Percentiles rank a stretch among this genome's conserved stretches.
These are phyloP conservation scores for Cololabis saira DNA, from an alignment of 2,113 vertebrate genomes.

Conservation along the genomic window DNA sequence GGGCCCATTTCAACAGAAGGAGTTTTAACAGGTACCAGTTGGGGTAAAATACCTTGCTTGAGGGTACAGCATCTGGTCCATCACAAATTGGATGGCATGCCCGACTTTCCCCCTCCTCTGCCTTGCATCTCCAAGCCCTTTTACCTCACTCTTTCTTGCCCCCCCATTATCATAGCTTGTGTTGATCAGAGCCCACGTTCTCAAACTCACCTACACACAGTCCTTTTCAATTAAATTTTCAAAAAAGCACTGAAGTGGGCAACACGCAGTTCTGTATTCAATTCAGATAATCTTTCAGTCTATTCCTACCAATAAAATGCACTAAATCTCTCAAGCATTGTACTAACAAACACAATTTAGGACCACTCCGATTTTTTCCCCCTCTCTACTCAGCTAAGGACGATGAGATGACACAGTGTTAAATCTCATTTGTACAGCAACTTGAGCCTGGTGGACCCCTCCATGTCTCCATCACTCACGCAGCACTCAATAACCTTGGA, in stretches of 20 bases:
- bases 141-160: constrained; percentile 30
- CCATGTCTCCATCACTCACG: constrained; percentile 74
- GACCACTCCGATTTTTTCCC: constrained; percentile 10
- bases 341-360: constrained; percentile 54
- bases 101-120: constrained; percentile 19
- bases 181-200: constrained; percentile 30
- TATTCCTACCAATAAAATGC: constrained; percentile 18
- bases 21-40: constrained; percentile 79
- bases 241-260: constrained; percentile 11
- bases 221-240: background rate
- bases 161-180: constrained; percentile 37
- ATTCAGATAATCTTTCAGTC: constrained; percentile 43
- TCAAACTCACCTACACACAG: background rate
- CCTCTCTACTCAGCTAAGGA: constrained; percentile 27
- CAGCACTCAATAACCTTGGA: constrained; percentile 81
- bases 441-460: constrained; percentile 67
- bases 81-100: constrained; percentile 73
- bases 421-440: constrained; percentile 79
- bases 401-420: constrained; percentile 64
- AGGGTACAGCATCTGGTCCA: constrained; percentile 79
- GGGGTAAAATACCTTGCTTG: constrained; percentile 77
- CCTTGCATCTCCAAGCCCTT: constrained; percentile 29
- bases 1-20: constrained; percentile 78
- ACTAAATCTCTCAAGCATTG: constrained; percentile 32
- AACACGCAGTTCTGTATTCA: background rate